Base-by-base conservation (phyloP, 2,797 vertebrate species). In the Centroberyx gerrardi region DNA sequence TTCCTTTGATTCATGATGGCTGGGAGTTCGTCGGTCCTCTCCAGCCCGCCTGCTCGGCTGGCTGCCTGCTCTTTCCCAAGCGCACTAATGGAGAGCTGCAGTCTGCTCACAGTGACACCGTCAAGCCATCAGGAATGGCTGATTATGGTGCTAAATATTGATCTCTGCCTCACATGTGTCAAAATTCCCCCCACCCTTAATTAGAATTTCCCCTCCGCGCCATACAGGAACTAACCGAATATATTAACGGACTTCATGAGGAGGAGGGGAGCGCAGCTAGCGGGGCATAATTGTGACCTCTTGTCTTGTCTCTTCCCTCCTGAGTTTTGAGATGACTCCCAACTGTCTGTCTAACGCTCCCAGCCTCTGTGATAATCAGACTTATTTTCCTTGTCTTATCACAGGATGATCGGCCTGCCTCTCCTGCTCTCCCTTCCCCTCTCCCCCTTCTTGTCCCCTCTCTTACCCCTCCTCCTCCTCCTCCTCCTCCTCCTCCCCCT, bases 111-210 rank as follows among this genome's bases (percentile, higher is more conserved):
- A 88, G 96, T 95, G 97, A 97, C 97, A 96, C 91, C 95, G 93
- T 97, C 96, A 95, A 97, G 92, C 93, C 96, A 96, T 98, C 96
- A 97, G 94, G 94, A 96, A 96, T 96, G 96, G 96, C 97, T 97
- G 98, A 98, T 98, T 97, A 98, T 93, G 90, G 96, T 94, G 96
- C 96, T 98, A 97, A 99, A 98, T 99, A 99, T 99, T 99, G 98
- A 99, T 99, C 96, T 95, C 95, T 94, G 94, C 96, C 96, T 97
- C 98, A 96, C 96, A 96, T 90, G 96, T 99, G 98, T 99, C 98
- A 99, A 97, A 99, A 97, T 97, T 97, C 96, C 96, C 96, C 94
- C 95, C 97, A 95, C 95, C 96, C 96, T 97, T 99, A 99, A 99
- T 99, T 99, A 98, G 96, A 97, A 97, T 97, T 97, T 97, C 91